A percentile compares a stretch with the other conserved stretches of the same genome.
phyloP scores from a whole-genome alignment of 1,140 invertebrate species.

The Panulirus ornatus region DNA sequence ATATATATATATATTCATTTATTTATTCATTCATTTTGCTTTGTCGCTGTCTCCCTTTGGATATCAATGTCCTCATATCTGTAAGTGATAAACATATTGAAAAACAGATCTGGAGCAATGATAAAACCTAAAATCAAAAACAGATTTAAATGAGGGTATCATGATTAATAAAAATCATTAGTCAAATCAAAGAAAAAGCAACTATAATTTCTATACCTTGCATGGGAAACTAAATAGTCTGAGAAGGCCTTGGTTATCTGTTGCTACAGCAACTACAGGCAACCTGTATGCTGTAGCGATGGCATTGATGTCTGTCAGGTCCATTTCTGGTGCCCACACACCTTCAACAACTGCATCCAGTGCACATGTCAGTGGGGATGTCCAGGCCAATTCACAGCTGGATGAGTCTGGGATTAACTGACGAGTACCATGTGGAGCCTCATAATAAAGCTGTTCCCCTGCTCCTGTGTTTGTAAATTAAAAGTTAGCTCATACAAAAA shows the following conservation, averaged over 20 bases:
- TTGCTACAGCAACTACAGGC: conserved; percentile 64
- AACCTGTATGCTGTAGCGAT: conserved; percentile 59
- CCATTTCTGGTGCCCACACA: conserved; percentile 67
- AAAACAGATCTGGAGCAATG: background rate
- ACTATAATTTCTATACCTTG: conserved; percentile 45
- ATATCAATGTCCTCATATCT: background rate
- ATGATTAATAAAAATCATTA: background rate
- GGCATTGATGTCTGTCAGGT: conserved; percentile 74
- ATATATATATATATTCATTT: background rate
- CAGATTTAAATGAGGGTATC: background rate
- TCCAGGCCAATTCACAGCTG: conserved; percentile 53
- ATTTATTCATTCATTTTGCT: no score
- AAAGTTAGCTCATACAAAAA: no score
- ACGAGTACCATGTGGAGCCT: conserved; percentile 69
- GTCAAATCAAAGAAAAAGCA: background rate
- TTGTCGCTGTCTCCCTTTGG: no score
- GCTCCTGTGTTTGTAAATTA: conserved; percentile 47
- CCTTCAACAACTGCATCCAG: conserved; percentile 66
- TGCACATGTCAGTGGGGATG: conserved; percentile 60
- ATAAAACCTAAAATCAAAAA: background rate
- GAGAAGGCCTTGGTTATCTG: conserved; percentile 65
- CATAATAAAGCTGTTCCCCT: conserved; percentile 72
- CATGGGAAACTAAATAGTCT: conserved; percentile 70
- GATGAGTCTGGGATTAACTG: conserved; percentile 67
- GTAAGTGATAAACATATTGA: background rate